A percentile compares a stretch with the other conserved stretches of the same genome.
phyloP scores from a whole-genome alignment of 2,113 vertebrate species.

The Oreochromis spilurus region DNA sequence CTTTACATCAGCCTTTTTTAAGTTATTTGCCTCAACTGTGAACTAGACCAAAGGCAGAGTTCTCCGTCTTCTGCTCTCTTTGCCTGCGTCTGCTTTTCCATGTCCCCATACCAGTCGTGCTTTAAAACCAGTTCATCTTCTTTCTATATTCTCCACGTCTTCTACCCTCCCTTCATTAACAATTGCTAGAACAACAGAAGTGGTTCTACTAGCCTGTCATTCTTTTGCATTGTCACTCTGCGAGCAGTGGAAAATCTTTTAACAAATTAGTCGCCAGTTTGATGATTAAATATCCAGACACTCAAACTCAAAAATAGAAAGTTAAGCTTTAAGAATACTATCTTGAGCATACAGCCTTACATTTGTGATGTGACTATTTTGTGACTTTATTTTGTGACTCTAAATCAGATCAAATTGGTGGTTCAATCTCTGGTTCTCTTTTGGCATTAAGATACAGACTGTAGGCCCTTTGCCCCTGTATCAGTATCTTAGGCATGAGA shows the following conservation, averaged over 20 bases:
- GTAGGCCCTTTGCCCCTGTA: not conserved
- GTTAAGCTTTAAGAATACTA: not conserved
- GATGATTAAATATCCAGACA: not conserved
- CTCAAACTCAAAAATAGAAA: not conserved
- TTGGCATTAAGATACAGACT: not conserved
- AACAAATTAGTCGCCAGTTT: not conserved
- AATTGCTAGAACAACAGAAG: not conserved
- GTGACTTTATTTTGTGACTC: not conserved
- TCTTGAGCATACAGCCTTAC: not conserved
- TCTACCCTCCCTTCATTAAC: not conserved
- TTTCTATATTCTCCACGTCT: not conserved
- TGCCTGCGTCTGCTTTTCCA: not conserved
- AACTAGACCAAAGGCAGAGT: not conserved
- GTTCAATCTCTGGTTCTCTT: not conserved
- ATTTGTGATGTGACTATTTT: not conserved
- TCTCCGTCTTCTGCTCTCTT: not conserved
- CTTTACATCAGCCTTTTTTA: not conserved
- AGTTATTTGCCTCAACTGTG: not conserved
- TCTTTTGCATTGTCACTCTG: not conserved
- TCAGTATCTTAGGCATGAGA: not conserved
- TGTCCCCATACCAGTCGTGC: slow-evolving; percentile 57
- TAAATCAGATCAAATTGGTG: not conserved
- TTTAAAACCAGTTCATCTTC: slow-evolving; percentile 51
- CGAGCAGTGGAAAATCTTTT: not conserved
- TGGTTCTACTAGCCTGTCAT: not conserved